These are phyloP conservation scores for Petrolisthes manimaculis DNA, from an alignment of 2,888 invertebrate genomes.

Conservation along the genomic window DNA sequence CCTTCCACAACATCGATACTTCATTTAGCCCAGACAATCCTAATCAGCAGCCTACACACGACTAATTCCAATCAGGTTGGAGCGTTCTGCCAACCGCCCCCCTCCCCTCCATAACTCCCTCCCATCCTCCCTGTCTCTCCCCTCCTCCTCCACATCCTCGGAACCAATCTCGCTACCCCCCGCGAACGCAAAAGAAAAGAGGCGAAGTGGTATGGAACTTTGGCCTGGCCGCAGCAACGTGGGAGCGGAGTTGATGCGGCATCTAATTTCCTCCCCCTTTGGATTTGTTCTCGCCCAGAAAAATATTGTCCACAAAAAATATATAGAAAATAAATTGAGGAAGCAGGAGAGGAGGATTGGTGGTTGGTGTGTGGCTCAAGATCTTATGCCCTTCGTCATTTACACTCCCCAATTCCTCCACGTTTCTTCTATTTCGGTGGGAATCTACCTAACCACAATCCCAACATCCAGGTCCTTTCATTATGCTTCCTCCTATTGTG, in stretches of 20 bases:
- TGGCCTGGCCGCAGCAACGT: constrained; percentile 45
- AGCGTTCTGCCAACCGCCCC: constrained; percentile 22
- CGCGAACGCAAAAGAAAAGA: constrained; percentile 45
- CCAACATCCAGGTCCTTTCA: neutral
- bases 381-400: neutral
- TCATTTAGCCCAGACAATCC: constrained; percentile 22
- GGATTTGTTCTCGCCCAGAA: constrained; percentile 61
- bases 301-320: constrained; percentile 53
- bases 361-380: constrained; percentile 4
- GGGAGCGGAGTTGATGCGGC: constrained; percentile 60
- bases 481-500: neutral
- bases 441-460: neutral
- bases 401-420: no score
- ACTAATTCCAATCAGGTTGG: constrained; percentile 51
- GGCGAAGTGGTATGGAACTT: constrained; percentile 57
- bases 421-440: neutral
- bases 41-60: constrained; percentile 51
- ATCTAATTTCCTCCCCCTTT: constrained; percentile 63
- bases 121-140: constrained; percentile 2
- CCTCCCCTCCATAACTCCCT: neutral
- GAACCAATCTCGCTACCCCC: constrained; percentile 28
- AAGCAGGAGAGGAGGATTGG: constrained; percentile 44
- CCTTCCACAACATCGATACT: neutral
- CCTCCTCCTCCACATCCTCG: neutral
- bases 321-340: constrained; percentile 30